These are phyloP conservation scores for Istiophorus platypterus DNA, from an alignment of 2,113 vertebrate genomes.

Conservation along the genomic window DNA sequence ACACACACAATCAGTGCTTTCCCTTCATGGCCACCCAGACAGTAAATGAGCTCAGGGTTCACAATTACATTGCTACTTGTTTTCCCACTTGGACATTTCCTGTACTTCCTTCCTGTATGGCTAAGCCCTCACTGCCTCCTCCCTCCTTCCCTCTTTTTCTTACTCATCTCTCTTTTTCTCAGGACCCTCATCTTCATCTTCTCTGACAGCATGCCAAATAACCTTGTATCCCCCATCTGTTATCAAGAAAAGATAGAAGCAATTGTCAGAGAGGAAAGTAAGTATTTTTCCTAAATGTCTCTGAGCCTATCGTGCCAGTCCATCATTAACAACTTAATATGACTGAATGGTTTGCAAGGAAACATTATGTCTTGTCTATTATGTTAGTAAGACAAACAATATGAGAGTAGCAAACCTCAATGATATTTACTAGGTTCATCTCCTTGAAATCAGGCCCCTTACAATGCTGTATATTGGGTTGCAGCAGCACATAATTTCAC, in stretches of 20 bases:
- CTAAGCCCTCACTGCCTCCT: constrained; percentile 38
- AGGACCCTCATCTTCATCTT: constrained; percentile 16
- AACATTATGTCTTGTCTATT: background rate
- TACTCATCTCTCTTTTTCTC: constrained; percentile 15
- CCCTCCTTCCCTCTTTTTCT: constrained; percentile 2
- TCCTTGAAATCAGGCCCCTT: background rate
- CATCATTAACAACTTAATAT: background rate
- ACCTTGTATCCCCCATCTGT: background rate
- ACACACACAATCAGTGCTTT: constrained; percentile 45
- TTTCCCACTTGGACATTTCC: constrained; percentile 80
- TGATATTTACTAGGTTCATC: background rate
- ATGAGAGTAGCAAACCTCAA: background rate
- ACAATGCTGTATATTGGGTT: too few relatives aligned
- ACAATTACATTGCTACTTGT: constrained; percentile 76
- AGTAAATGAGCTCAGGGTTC: constrained; percentile 74
- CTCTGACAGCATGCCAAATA: background rate
- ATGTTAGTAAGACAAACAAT: constrained; percentile 4
- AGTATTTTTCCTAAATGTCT: background rate
- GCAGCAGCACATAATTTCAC: background rate
- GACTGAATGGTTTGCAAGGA: background rate
- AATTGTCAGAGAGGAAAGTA: background rate
- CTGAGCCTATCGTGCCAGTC: background rate
- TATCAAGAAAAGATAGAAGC: constrained; percentile 7
- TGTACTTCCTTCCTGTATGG: constrained; percentile 78
- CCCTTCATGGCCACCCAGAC: constrained; percentile 77